Evolutionary conservation across 2,113 vertebrate genomes (phyloP).

Genomic region (Puffinus mauretanicus): DNA sequence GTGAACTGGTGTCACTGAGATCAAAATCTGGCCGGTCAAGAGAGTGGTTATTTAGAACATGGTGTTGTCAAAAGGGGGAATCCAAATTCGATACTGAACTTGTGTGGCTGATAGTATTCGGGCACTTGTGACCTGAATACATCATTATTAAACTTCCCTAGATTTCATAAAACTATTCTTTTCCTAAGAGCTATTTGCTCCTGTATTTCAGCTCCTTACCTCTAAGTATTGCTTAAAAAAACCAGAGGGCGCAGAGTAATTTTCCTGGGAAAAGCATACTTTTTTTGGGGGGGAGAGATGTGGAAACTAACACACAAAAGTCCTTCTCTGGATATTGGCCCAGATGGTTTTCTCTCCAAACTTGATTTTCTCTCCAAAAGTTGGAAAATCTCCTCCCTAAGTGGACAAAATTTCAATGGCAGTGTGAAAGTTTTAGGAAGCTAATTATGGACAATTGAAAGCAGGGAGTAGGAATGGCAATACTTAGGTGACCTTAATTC

Average conservation of each 20-base stretch:
- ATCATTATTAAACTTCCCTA: neutral
- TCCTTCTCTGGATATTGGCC: neutral
- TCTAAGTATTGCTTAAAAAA: neutral
- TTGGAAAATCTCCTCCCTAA: neutral
- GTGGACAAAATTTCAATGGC: neutral
- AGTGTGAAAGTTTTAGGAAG: conserved; percentile 57
- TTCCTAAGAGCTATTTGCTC: neutral
- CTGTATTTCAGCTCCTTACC: neutral
- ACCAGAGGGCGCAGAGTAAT: accelerated
- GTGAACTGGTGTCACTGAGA: conserved; percentile 11
- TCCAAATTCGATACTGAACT: neutral
- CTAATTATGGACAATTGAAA: conserved; percentile 59
- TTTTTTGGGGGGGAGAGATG: neutral
- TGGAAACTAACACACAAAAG: neutral
- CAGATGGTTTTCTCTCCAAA: neutral
- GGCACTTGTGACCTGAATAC: neutral
- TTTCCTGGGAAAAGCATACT: neutral
- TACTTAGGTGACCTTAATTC: conserved; percentile 56
- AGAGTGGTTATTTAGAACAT: neutral
- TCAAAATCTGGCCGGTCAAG: neutral
- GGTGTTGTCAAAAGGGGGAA: neutral
- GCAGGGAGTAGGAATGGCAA: conserved; percentile 23
- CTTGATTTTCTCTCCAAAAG: neutral
- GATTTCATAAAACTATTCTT: neutral
- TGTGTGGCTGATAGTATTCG: neutral